phyloP scores from a whole-genome alignment of 2,888 invertebrate species.

The Hydraecia micacea region DNA sequence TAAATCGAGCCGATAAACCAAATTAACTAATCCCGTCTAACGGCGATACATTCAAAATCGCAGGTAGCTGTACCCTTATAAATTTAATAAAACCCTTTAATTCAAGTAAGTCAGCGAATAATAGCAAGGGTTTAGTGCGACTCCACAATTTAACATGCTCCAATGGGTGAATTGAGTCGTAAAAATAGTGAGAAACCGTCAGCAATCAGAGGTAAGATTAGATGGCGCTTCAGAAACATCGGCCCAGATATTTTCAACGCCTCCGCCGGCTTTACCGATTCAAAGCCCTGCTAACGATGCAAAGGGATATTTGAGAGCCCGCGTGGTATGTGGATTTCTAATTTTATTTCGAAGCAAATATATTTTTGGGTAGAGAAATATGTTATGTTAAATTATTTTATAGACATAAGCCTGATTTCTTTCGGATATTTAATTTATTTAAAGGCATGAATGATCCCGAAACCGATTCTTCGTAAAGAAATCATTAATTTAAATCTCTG shows the following conservation, averaged over 20 bases:
- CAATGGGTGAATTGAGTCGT: conserved; percentile 79
- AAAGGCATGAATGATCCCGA: background rate
- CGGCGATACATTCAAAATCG: conserved; percentile 65
- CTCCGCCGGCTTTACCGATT: conserved; percentile 54
- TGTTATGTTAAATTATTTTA: conserved; percentile 8
- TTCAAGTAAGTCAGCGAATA: conserved; percentile 73
- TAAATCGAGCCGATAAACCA: conserved; percentile 51
- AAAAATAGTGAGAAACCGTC: conserved; percentile 84
- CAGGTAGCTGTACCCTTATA: conserved; percentile 73
- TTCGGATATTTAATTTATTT: background rate
- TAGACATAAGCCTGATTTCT: background rate
- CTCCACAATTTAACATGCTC: conserved; percentile 76
- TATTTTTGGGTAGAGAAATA: conserved; percentile 26
- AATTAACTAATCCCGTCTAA: conserved; percentile 65
- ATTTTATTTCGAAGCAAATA: conserved; percentile 39
- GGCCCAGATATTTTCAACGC: conserved; percentile 56
- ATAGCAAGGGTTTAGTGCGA: conserved; percentile 73
- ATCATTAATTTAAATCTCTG: background rate
- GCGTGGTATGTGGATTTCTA: conserved; percentile 47
- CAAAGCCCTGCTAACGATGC: conserved; percentile 75
- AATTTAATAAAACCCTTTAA: conserved; percentile 77
- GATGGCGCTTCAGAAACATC: conserved; percentile 75
- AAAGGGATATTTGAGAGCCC: conserved; percentile 68
- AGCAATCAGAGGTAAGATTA: conserved; percentile 86
- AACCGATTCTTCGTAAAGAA: background rate